These are phyloP conservation scores for Temnothorax longispinosus DNA, from an alignment of 1,140 invertebrate genomes.

Conservation along the genomic window DNA sequence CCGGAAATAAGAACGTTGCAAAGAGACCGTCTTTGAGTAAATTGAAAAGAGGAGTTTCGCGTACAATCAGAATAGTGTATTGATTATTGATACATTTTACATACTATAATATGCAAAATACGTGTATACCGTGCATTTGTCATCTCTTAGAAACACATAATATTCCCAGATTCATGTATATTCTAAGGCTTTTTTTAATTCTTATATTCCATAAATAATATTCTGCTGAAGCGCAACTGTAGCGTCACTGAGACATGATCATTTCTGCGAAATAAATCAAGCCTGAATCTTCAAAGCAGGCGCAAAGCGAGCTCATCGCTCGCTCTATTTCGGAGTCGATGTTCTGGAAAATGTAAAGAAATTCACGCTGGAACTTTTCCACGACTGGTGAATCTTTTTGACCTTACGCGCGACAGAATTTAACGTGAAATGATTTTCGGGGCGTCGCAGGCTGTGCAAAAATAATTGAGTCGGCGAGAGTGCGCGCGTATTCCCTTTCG, in stretches of 20 bases:
- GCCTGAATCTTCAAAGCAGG: constrained; percentile 22
- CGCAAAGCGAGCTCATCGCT: constrained; percentile 31
- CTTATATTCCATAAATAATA: constrained; percentile 43
- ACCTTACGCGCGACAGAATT: constrained; percentile 28
- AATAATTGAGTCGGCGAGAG: constrained; percentile 62
- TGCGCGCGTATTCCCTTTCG: constrained; percentile 39
- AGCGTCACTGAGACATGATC: constrained; percentile 45
- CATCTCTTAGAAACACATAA: not conserved
- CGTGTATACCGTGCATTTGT: not conserved
- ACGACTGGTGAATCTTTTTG: constrained; percentile 12
- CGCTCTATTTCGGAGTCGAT: constrained; percentile 47
- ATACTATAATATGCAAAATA: not conserved
- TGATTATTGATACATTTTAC: not conserved
- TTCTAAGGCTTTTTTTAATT: constrained; percentile 17
- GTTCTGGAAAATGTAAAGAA: constrained; percentile 50
- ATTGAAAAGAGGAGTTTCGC: not conserved
- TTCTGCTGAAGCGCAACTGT: constrained; percentile 1
- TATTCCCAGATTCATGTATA: not conserved
- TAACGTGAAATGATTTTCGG: constrained; percentile 35
- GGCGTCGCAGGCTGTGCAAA: constrained; percentile 31
- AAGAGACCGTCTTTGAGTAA: not conserved
- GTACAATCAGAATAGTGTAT: not conserved
- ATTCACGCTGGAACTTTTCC: constrained; percentile 35
- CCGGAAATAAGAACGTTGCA: not conserved
- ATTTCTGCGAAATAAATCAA: constrained; percentile 46